phyloP scores from a whole-genome alignment of 2,797 vertebrate genomes.

The Staurois parvus region DNA sequence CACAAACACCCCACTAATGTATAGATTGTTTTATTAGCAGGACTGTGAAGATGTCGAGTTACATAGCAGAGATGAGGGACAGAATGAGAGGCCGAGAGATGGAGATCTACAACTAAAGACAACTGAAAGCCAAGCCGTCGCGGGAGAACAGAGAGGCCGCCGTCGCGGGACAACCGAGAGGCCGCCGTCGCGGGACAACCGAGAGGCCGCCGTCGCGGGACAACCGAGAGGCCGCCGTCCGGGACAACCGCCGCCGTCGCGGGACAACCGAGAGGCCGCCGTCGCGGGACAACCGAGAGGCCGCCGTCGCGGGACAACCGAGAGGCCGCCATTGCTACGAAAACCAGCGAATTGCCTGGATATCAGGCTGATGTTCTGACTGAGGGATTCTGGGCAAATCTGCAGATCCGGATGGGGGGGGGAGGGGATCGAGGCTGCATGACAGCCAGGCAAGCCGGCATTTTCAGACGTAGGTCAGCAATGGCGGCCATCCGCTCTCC shows the following conservation, averaged over 20 bases:
- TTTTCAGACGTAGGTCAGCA: not conserved
- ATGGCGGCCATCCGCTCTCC: not conserved
- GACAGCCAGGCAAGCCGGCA: too few species aligned
- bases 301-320: not conserved
- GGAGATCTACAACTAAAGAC: not conserved
- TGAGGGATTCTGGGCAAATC: not conserved
- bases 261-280: not conserved
- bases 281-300: not conserved
- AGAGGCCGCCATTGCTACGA: not conserved
- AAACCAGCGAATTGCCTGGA: too few species aligned
- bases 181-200: not conserved
- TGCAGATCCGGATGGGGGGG: not conserved
- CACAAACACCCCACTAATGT: not conserved
- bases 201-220: not conserved
- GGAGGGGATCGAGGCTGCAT: too few species aligned
- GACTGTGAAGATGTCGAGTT: constrained; percentile 26
- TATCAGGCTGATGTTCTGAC: too few species aligned
- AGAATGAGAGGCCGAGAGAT: constrained; percentile 11
- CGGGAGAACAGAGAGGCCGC: not conserved
- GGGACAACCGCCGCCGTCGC: too few species aligned
- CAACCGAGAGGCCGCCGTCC: too few species aligned
- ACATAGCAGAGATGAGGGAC: constrained; percentile 38
- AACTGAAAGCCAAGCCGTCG: not conserved
- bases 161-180: not conserved
- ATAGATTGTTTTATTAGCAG: constrained; percentile 41